A percentile compares a stretch with the other conserved stretches of the same genome.
Evolutionary conservation across 2,113 vertebrate genomes (phyloP).

Genomic region (Elanus axillaris): DNA sequence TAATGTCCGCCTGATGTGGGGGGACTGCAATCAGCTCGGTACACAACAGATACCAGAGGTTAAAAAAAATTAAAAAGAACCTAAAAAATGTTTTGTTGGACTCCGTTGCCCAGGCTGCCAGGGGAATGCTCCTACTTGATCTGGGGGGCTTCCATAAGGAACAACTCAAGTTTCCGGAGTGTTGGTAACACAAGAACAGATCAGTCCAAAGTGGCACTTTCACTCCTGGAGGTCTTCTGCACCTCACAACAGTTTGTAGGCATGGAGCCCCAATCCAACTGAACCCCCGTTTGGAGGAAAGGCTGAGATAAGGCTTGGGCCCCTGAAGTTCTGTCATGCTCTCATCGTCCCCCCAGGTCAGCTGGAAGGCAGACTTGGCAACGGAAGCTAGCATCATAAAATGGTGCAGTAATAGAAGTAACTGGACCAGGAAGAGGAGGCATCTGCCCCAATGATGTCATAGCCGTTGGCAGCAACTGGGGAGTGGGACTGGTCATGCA

Average conservation of each 20-base stretch:
- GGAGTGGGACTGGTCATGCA: conserved; percentile 82
- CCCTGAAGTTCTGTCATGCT: conserved; percentile 73
- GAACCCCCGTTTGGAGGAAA: conserved; percentile 72
- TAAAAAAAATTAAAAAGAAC: conserved; percentile 82
- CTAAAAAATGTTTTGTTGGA: conserved; percentile 80
- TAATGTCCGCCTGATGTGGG: conserved; percentile 54
- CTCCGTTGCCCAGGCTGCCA: conserved; percentile 85
- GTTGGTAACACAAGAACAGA: conserved; percentile 1
- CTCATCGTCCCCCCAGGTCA: conserved; percentile 68
- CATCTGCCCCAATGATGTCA: conserved; percentile 82
- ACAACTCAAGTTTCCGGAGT: conserved; percentile 48
- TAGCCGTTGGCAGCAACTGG: conserved; percentile 80
- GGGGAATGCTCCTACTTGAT: conserved; percentile 73
- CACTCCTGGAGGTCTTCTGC: conserved; percentile 59
- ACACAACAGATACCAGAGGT: conserved; percentile 74
- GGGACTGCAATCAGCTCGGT: conserved; percentile 70
- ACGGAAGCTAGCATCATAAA: conserved; percentile 87
- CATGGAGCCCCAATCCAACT: conserved; percentile 72
- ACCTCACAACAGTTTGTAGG: conserved; percentile 61
- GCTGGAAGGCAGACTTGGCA: conserved; percentile 82
- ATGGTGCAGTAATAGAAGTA: conserved; percentile 90
- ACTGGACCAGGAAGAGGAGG: conserved; percentile 87
- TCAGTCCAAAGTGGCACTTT: conserved; percentile 56
- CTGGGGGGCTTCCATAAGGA: conserved; percentile 67
- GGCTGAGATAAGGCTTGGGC: conserved; percentile 81